These are phyloP conservation scores for Polyommatus icarus DNA, from an alignment of 2,888 invertebrate species.

Conservation along the genomic window DNA sequence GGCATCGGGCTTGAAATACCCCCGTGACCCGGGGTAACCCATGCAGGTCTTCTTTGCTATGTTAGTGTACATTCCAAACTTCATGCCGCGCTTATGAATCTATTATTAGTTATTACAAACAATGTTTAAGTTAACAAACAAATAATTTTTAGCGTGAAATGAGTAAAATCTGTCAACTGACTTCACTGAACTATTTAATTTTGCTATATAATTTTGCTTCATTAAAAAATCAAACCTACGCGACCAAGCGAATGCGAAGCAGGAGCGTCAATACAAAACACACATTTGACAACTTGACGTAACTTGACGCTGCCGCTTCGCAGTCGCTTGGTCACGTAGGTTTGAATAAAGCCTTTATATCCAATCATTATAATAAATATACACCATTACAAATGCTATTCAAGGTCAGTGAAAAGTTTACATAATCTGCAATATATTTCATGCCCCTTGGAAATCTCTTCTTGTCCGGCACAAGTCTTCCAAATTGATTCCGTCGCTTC, in stretches of 20 bases:
- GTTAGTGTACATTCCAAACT: slow-evolving; percentile 92
- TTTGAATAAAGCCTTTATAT: too few species aligned
- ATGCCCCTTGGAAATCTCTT: slow-evolving; percentile 87
- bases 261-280: too few species aligned
- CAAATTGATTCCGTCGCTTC: slow-evolving; percentile 74
- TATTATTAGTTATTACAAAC: slow-evolving; percentile 51
- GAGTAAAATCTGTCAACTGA: background rate
- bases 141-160: background rate
- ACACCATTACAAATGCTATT: background rate
- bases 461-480: slow-evolving; percentile 82
- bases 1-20: slow-evolving; percentile 83
- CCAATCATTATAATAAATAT: too few species aligned
- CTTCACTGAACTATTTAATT: too few species aligned
- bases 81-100: slow-evolving; percentile 86
- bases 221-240: too few species aligned
- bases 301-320: too few species aligned
- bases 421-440: slow-evolving; percentile 86
- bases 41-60: slow-evolving; percentile 88
- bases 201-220: too few species aligned
- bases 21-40: slow-evolving; percentile 86
- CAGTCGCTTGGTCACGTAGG: too few species aligned
- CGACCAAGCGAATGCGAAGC: too few species aligned
- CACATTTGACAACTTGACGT: too few species aligned
- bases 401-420: background rate
- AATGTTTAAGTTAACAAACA: background rate